Evolutionary conservation across 2,797 vertebrate species (phyloP), one percentile per base, ranked within the genome.

Genomic region (Gymnopithys bicolor): DNA sequence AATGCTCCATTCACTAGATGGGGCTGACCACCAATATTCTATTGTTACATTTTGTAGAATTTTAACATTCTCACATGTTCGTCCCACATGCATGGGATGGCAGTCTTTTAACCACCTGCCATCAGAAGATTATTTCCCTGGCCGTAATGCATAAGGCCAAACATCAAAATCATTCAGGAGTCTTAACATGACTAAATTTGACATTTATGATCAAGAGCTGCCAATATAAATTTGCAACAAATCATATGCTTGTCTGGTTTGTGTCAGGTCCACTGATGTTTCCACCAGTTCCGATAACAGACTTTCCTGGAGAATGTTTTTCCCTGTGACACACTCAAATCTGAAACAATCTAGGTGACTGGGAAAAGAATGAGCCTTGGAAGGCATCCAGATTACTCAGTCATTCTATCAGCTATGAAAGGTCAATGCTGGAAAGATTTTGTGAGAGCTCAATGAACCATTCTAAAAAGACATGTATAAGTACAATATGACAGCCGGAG

Each of bases 331-430:
- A 91, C 32, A 19, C 30, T 77, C 39, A 25, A 23, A 46, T 84
- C 66, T 73, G 66, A 75, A 96, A 82, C 39, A 60, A 87, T 71
- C 66, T 84, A 90, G 74, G 66, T 92, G 88, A 90, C 52, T 76
- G 46, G 80, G 81, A 90, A 88, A 88, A 85, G 28, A 48, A 90
- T 22, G 13, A 88, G 27, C 39, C n/a, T 92, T 92, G 94, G 86
- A 94, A 93, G 12, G 19, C 39, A 63, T 69, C 74, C 59, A 84
- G 32, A 55, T 48, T 64, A 25, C 46, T 94, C 73, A 84, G 32
- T 92, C 74, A 84, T 87, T 73, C 80, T 94, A 84, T 55, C 58
- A 84, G 35, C 25, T 68, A 52, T 11, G n/a, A 63, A 74, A 89
- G 48, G 76, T 77, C 51, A 84, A 6, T 66, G 25, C 70, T 92